A percentile compares a stretch with the other conserved stretches of the same genome.
Conservation (phyloP, 2,888 invertebrate species). For the Aphidius colemani region DNA sequence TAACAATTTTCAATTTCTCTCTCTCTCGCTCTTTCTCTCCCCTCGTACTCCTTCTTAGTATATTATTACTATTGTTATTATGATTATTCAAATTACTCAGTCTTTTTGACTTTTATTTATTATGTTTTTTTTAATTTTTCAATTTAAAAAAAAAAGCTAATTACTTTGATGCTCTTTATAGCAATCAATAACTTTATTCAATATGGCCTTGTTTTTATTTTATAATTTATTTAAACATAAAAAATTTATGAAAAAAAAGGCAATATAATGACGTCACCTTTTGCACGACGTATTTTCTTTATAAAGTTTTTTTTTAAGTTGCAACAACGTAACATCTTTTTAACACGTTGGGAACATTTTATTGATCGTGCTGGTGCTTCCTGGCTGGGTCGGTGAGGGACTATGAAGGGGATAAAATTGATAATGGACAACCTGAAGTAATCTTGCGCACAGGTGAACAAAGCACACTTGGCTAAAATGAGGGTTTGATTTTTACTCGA, state of each 20-base stretch:
- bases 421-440: not conserved
- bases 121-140: too few relatives aligned
- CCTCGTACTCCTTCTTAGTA: too few relatives aligned
- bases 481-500: conserved; percentile 6
- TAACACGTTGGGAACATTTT: conserved; percentile 12
- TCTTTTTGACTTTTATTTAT: too few relatives aligned
- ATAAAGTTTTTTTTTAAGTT: conserved; percentile 4
- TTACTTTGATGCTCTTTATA: too few relatives aligned
- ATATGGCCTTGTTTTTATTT: too few relatives aligned
- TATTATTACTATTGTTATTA: too few relatives aligned
- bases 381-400: not conserved
- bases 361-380: not conserved
- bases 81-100: too few relatives aligned
- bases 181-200: too few relatives aligned
- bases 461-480: not conserved
- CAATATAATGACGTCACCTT: too few relatives aligned
- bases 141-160: too few relatives aligned
- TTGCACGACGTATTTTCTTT: not conserved
- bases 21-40: not conserved
- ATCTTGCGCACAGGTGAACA: conserved; percentile 12
- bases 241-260: too few relatives aligned
- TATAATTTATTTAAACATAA: too few relatives aligned
- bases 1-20: not conserved
- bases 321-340: not conserved
- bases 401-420: not conserved